Conservation (phyloP, 92 coral and sea anemone species). For the Micromussa lordhowensis region DNA sequence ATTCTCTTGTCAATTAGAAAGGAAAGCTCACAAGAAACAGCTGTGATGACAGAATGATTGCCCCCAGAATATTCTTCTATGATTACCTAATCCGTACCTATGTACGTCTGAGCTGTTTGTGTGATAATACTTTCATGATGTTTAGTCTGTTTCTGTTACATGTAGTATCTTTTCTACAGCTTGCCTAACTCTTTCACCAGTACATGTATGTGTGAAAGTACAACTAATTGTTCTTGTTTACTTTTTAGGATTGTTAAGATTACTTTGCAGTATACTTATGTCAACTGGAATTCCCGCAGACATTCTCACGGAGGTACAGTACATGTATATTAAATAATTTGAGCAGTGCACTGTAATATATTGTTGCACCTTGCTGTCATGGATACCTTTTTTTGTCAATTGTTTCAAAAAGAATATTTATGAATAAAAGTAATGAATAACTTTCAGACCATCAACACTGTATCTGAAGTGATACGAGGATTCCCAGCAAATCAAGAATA, state of each 20-base stretch:
- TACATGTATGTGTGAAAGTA: not conserved
- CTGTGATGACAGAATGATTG: conserved; percentile 32
- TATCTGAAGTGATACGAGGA: conserved; percentile 95
- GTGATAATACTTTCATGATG: not conserved
- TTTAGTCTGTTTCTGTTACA: not conserved
- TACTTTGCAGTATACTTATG: conserved; percentile 91
- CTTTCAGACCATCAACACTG: conserved; percentile 92
- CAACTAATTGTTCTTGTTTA: conserved; percentile 2
- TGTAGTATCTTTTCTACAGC: not conserved
- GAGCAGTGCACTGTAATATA: not conserved
- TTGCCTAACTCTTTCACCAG: not conserved
- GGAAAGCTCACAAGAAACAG: not conserved
- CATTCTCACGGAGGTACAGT: conserved; percentile 89
- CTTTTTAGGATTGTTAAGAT: conserved; percentile 68
- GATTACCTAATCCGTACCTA: conserved; percentile 38
- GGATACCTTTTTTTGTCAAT: too few species aligned
- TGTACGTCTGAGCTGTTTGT: conserved; percentile 42
- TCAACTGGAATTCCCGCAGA: conserved; percentile 99
- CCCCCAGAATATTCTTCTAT: conserved; percentile 46
- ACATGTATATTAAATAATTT: not conserved
- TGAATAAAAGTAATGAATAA: not conserved
- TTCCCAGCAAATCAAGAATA: conserved; percentile 96
- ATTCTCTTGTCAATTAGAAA: not conserved
- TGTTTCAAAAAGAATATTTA: not conserved
- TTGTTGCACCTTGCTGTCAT: too few species aligned